phyloP scores from a whole-genome alignment of 2,888 invertebrate species.

The Hipparchia semele region DNA sequence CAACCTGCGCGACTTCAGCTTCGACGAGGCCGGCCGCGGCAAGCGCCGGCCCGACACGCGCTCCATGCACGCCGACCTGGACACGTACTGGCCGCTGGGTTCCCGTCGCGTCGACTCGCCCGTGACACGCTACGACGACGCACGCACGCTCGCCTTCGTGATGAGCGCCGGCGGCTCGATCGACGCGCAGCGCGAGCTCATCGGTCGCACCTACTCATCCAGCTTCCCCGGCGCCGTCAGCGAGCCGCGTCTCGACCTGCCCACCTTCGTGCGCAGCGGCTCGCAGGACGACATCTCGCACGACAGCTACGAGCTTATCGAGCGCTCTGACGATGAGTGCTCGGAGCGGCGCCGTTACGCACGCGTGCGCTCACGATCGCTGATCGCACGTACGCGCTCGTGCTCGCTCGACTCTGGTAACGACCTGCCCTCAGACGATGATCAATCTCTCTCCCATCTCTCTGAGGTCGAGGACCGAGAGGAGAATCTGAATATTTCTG shows the following conservation, averaged over 20 bases:
- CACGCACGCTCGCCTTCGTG: constrained; percentile 85
- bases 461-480: constrained; percentile 81
- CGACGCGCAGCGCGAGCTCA: constrained; percentile 86
- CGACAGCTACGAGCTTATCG: constrained; percentile 93
- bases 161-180: constrained; percentile 65
- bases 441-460: constrained; percentile 81
- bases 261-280: constrained; percentile 84
- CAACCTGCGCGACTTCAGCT: constrained; percentile 90
- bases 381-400: constrained; percentile 83
- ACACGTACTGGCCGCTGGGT: constrained; percentile 59
- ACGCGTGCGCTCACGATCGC: constrained; percentile 58
- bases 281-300: constrained; percentile 94
- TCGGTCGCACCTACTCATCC: constrained; percentile 90
- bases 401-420: constrained; percentile 91
- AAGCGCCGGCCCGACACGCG: constrained; percentile 79
- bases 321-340: constrained; percentile 87
- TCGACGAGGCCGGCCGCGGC: constrained; percentile 87
- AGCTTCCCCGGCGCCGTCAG: constrained; percentile 93
- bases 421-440: constrained; percentile 89
- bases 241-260: constrained; percentile 86
- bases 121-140: constrained; percentile 87
- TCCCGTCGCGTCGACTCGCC: constrained; percentile 85
- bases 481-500: constrained; percentile 81
- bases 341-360: constrained; percentile 63
- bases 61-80: constrained; percentile 64